These are phyloP conservation scores for Choristoneura rosaceana DNA, from an alignment of 2,888 invertebrate species.

Conservation along the genomic window DNA sequence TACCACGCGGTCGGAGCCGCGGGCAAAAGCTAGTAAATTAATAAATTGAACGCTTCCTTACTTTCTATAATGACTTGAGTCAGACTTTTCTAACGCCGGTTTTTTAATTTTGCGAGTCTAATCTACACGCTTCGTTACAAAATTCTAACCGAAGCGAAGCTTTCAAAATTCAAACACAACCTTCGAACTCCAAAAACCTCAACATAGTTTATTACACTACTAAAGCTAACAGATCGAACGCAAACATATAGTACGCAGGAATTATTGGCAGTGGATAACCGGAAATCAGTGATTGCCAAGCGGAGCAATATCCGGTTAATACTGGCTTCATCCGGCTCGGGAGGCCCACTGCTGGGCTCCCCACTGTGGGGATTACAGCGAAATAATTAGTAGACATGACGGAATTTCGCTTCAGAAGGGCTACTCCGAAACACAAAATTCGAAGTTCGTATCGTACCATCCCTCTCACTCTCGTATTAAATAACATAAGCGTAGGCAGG, in stretches of 20 bases:
- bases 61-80: no score
- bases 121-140: no score
- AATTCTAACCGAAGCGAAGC: background rate
- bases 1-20: no score
- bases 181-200: background rate
- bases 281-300: slow-evolving; percentile 74
- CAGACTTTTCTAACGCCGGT: no score
- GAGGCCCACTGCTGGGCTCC: slow-evolving; percentile 4
- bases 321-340: slow-evolving; percentile 42
- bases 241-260: slow-evolving; percentile 45
- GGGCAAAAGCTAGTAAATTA: no score
- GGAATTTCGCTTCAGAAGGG: slow-evolving; percentile 7
- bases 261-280: slow-evolving; percentile 70
- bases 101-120: no score
- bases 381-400: slow-evolving; percentile 14
- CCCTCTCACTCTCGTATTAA: no score
- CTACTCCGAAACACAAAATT: no score
- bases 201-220: slow-evolving; percentile 5
- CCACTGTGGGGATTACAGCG: slow-evolving; percentile 10
- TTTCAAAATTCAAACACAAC: background rate
- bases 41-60: no score
- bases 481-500: no score
- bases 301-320: slow-evolving; percentile 72
- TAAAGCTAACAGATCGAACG: slow-evolving; percentile 52
- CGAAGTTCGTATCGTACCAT: no score